These are phyloP conservation scores for Pampusana beccarii DNA, from an alignment of 2,113 vertebrate genomes.

Conservation along the genomic window DNA sequence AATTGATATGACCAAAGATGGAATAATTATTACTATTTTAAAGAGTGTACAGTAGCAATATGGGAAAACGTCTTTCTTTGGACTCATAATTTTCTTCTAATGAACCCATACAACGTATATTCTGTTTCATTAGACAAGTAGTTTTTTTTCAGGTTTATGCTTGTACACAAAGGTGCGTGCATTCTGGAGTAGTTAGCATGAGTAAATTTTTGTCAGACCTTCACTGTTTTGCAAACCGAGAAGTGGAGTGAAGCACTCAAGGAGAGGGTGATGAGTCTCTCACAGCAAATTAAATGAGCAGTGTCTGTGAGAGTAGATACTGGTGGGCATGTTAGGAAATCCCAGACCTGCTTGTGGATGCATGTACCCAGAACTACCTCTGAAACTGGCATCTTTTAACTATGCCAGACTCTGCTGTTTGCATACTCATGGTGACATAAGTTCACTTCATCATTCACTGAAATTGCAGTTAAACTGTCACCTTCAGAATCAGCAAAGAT, in stretches of 20 bases:
- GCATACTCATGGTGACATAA: not conserved
- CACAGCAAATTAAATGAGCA: not conserved
- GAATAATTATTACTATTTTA: not conserved
- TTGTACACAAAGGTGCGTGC: not conserved
- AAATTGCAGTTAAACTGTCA: not conserved
- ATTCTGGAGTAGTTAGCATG: not conserved
- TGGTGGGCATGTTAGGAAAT: not conserved
- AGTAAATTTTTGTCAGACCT: not conserved
- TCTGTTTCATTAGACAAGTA: not conserved
- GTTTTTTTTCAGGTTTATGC: not conserved
- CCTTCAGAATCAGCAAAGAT: not conserved
- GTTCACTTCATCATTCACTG: not conserved
- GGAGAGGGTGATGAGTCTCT: not conserved
- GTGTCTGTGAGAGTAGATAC: accelerated
- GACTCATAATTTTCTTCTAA: not conserved
- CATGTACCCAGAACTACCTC: not conserved
- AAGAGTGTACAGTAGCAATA: not conserved
- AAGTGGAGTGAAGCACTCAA: not conserved
- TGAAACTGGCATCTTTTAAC: not conserved
- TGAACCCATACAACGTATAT: not conserved
- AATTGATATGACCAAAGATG: not conserved
- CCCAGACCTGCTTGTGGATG: not conserved
- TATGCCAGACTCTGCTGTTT: not conserved
- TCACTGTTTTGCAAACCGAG: not conserved
- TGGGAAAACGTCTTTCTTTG: not conserved